Base-by-base conservation (phyloP, 1,140 invertebrate species). In the Samia ricini region DNA sequence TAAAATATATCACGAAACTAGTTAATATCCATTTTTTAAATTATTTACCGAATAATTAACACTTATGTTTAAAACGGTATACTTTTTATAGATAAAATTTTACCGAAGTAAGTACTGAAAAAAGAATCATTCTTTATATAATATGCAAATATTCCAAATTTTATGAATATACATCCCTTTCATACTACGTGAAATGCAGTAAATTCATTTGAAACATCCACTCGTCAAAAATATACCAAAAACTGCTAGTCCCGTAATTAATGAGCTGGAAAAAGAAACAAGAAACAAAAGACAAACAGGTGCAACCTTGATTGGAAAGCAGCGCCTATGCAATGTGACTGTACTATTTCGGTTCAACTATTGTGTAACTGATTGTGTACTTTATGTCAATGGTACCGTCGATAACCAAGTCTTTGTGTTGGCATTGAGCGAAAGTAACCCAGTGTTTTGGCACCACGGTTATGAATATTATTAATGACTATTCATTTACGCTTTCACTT, bases 401-500 rank as follows among this genome's bases (percentile, higher is more conserved):
- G 68, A 66, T 71, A 68, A 71, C 52, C 60, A 59, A 64, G 63
- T 63, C 64, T 79, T 76, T 73, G 76, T 74, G 36, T 64, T 52
- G 60, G 42, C 67, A 76, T 76, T 73, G 51, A 70, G 84, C 78
- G 85, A 88, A 88, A 88, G 85, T 83, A 74, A 77, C 72, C 69
- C 72, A 76, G 70, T 72, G 77, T 78, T 82, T 86, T 68, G 66
- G 61, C 64, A 66, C 67, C 48, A 64, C 71, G 65, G 70, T 64
- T 72, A 70, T 79, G 79, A 71, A 77, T 77, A 75, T 65, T 74
- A 76, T 79, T 80, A 78, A 79, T 76, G 69, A 58, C 60, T 55
- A 64, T 63, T 79, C 73, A 81, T 81, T 80, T 76, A 74, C 82
- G 76, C 83, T 86, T 88, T 88, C 85, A 85, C 85, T 80, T 68